Conservation (phyloP, 2,888 invertebrate species). For the Drosophila paranaensis region DNA sequence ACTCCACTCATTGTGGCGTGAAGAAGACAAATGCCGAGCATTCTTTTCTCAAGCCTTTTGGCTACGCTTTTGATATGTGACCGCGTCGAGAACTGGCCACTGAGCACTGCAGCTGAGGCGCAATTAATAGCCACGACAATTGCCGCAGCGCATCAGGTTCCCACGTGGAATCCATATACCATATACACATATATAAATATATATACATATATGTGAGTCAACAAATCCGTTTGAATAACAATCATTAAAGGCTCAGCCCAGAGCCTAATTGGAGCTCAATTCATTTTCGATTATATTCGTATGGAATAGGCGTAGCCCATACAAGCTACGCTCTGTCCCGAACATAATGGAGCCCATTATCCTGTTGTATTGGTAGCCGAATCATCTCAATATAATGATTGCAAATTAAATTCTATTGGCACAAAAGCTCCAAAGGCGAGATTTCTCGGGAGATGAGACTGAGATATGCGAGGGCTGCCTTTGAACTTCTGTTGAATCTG, state of each 20-base stretch:
- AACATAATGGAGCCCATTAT: slow-evolving; percentile 60
- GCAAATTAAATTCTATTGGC: slow-evolving; percentile 49
- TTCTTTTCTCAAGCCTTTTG: slow-evolving; percentile 79
- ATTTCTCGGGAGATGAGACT: neutral
- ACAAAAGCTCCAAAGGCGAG: slow-evolving; percentile 6
- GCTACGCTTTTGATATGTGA: slow-evolving; percentile 75
- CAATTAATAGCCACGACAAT: slow-evolving; percentile 69
- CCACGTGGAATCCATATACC: slow-evolving; percentile 58
- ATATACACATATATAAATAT: neutral
- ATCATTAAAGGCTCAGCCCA: slow-evolving; percentile 55
- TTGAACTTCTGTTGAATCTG: too few relatives aligned
- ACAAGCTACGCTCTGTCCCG: slow-evolving; percentile 3
- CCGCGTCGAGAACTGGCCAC: slow-evolving; percentile 42
- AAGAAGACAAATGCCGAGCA: slow-evolving; percentile 75
- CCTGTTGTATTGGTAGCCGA: slow-evolving; percentile 55
- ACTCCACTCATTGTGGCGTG: slow-evolving; percentile 55
- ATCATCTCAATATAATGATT: slow-evolving; percentile 47
- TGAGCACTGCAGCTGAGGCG: slow-evolving; percentile 37
- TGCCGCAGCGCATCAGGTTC: slow-evolving; percentile 48
- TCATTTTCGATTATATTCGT: slow-evolving; percentile 49
- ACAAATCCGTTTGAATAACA: slow-evolving; percentile 55
- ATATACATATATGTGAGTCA: slow-evolving; percentile 22
- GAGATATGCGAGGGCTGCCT: slow-evolving; percentile 13
- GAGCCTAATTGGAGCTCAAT: slow-evolving; percentile 62
- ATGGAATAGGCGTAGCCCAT: slow-evolving; percentile 22